These are phyloP conservation scores for Lontra canadensis DNA, from an alignment of 2,113 vertebrate species.

Conservation along the genomic window DNA sequence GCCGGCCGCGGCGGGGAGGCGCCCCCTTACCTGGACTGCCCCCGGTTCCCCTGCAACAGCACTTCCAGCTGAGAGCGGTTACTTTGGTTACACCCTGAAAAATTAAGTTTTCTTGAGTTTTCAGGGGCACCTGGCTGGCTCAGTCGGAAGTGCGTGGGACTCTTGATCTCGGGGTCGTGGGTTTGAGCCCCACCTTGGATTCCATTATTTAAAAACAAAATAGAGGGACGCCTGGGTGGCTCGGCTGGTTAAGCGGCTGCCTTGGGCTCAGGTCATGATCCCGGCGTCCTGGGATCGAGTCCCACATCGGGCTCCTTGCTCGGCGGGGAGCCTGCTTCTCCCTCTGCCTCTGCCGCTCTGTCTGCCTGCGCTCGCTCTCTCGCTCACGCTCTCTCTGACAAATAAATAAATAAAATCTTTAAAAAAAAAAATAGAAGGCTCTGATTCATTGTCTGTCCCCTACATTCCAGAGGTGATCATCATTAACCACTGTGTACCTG, in stretches of 20 bases:
- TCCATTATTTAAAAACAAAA: neutral
- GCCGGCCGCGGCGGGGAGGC: neutral
- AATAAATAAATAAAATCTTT: no score
- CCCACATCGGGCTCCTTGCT: no score
- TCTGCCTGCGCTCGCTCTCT: no score
- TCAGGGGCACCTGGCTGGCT: neutral
- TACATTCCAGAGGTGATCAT: neutral
- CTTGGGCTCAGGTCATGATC: no score
- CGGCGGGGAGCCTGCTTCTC: no score
- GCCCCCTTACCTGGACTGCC: fast-evolving
- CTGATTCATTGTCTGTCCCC: no score
- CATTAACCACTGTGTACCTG: no score
- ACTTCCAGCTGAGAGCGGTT: neutral
- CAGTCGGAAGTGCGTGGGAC: neutral
- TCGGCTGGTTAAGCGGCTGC: no score
- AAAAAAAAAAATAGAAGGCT: neutral
- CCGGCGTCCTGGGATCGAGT: no score
- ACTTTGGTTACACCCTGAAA: neutral
- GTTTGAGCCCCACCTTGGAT: neutral
- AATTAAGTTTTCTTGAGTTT: neutral
- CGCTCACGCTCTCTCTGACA: no score
- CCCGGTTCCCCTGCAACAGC: neutral
- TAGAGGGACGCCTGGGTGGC: no score
- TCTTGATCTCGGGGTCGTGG: neutral
- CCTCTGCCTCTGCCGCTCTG: no score